phyloP scores from a whole-genome alignment of 1,140 invertebrate species.

The Hormaphis cornu region DNA sequence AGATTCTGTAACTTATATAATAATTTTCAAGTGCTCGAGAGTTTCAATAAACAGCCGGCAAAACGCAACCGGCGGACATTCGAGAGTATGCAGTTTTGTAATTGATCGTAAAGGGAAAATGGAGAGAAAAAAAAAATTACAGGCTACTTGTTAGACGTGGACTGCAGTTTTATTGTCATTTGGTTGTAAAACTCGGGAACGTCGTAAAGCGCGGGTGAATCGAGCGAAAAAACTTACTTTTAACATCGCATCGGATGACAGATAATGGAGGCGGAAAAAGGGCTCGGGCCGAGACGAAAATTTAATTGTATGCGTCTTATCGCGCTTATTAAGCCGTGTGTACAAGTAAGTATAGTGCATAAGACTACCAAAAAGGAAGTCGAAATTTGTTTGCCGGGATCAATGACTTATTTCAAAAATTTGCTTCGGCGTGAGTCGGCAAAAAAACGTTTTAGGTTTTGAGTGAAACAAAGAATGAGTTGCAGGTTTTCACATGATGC shows the following conservation, averaged over 20 bases:
- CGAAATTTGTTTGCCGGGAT: neutral
- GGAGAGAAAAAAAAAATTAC: conserved; percentile 1
- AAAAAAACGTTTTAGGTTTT: no score
- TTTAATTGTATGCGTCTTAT: conserved; percentile 8
- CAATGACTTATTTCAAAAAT: no score
- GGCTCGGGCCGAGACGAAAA: neutral
- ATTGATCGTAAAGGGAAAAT: conserved; percentile 26
- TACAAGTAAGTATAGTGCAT: conserved; percentile 15
- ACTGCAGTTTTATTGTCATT: conserved; percentile 14
- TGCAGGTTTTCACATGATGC: no score
- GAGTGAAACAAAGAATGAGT: no score
- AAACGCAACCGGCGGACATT: neutral
- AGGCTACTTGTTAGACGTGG: conserved; percentile 24
- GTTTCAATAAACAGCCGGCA: neutral
- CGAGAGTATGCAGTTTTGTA: neutral
- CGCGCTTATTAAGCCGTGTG: neutral
- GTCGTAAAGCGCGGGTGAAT: conserved; percentile 14
- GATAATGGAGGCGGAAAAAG: conserved; percentile 12
- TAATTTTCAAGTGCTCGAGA: neutral
- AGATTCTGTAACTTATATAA: no score
- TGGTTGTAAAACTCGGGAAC: conserved; percentile 5
- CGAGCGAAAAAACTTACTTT: conserved; percentile 26
- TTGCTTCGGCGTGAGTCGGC: no score
- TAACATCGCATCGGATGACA: conserved; percentile 28
- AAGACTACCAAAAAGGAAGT: conserved; percentile 6